phyloP scores from a whole-genome alignment of 2,113 vertebrate species.

The Collichthys lucidus region DNA sequence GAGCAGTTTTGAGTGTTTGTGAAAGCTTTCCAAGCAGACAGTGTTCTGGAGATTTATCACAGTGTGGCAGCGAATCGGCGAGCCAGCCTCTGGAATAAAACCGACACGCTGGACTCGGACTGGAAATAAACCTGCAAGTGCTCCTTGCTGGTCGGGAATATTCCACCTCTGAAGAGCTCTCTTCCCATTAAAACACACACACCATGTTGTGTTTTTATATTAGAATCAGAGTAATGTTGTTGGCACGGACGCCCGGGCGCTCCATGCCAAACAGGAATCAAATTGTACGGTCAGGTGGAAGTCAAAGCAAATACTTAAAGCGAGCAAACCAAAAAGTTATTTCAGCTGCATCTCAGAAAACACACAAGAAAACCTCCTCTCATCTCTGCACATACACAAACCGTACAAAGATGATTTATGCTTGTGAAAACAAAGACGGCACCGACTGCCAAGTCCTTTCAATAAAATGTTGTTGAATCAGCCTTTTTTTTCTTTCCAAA shows the following conservation, averaged over 20 bases:
- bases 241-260: constrained; percentile 1
- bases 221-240: constrained; percentile 59
- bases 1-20: constrained; percentile 48
- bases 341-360: constrained; percentile 63
- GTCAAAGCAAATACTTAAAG: constrained; percentile 69
- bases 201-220: constrained; percentile 62
- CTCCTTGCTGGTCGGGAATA: constrained; percentile 49
- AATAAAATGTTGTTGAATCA: constrained; percentile 65
- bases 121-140: constrained; percentile 60
- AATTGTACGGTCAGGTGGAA: constrained; percentile 66
- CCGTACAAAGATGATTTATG: constrained; percentile 47
- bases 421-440: constrained; percentile 60
- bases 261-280: constrained; percentile 58
- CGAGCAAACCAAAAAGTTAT: constrained; percentile 58
- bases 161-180: constrained; percentile 47
- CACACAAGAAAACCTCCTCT: constrained; percentile 19
- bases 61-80: constrained; percentile 48
- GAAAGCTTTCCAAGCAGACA: constrained; percentile 62
- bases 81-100: constrained; percentile 52
- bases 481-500: constrained; percentile 41
- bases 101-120: constrained; percentile 39
- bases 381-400: constrained; percentile 18
- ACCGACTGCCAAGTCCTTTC: constrained; percentile 53
- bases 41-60: constrained; percentile 71
- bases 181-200: constrained; percentile 60